These are phyloP conservation scores for Lophura swinhoii DNA, from an alignment of 2,797 vertebrate species.

Conservation along the genomic window DNA sequence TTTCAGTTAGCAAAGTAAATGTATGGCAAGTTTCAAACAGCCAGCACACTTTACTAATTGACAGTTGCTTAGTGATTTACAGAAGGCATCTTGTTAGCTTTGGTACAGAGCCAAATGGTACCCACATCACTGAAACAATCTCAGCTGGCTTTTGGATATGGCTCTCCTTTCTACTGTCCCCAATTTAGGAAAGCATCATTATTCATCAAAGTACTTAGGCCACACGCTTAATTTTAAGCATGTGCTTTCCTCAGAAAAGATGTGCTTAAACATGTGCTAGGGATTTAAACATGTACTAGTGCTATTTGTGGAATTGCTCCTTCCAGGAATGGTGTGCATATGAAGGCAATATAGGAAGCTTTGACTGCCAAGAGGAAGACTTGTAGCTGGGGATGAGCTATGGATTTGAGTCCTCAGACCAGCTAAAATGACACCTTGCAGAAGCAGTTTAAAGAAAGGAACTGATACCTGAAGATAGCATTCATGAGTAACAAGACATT, in stretches of 20 bases:
- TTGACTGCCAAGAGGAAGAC: constrained; percentile 9
- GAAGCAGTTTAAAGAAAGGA: constrained; percentile 8
- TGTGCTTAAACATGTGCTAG: not conserved
- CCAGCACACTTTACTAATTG: not conserved
- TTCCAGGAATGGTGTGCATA: constrained; percentile 40
- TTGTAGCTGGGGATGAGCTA: constrained; percentile 7
- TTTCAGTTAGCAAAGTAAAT: not conserved
- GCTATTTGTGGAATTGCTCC: constrained; percentile 34
- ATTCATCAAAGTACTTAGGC: not conserved
- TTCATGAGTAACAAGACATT: not conserved
- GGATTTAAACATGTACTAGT: not conserved
- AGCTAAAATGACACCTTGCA: constrained; percentile 14
- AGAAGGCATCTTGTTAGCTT: not conserved
- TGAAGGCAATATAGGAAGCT: constrained; percentile 44
- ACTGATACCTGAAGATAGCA: constrained; percentile 16
- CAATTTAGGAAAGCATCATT: not conserved
- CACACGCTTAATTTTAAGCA: constrained; percentile 15
- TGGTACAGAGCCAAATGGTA: not conserved
- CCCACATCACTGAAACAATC: constrained; percentile 18
- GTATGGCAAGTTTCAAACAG: not conserved
- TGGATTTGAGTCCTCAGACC: not conserved
- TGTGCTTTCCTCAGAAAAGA: constrained; percentile 20
- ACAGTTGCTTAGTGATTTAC: constrained; percentile 27
- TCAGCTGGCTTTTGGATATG: not conserved
- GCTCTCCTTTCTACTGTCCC: not conserved